A percentile compares a stretch with the other conserved stretches of the same genome.
Evolutionary conservation across 2,797 vertebrate species (phyloP).

Genomic region (Megalops cyprinoides): DNA sequence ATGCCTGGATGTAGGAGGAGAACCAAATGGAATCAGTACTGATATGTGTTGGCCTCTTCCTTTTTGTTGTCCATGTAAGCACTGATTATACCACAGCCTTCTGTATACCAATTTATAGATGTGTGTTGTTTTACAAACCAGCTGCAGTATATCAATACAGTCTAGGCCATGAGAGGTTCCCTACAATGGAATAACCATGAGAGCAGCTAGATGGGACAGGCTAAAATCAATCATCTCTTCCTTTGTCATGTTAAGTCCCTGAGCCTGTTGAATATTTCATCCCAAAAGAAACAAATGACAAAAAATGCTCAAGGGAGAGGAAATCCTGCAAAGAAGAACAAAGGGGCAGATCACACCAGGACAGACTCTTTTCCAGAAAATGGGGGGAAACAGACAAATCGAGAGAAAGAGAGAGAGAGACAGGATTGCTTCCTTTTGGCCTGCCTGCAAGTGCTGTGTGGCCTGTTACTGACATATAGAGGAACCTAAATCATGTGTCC

Average conservation of each 20-base stretch:
- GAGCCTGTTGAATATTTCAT: not conserved
- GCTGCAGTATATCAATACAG: not conserved
- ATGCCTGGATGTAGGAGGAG: constrained; percentile 30
- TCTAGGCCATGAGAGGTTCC: not conserved
- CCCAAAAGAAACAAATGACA: not conserved
- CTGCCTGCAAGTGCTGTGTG: not conserved
- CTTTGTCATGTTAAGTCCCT: not conserved
- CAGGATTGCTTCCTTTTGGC: not conserved
- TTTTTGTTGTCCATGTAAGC: not conserved
- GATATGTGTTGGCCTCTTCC: not conserved
- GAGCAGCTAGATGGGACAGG: not conserved
- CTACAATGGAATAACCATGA: not conserved
- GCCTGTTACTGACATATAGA: not conserved
- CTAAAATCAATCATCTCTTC: not conserved
- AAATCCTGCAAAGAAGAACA: not conserved
- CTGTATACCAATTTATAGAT: not conserved
- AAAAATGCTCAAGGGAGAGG: not conserved
- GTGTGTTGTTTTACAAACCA: not conserved
- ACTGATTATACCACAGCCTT: too few species aligned
- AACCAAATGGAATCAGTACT: not conserved
- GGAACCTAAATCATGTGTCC: not conserved
- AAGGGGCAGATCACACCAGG: not conserved
- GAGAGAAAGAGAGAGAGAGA: not conserved
- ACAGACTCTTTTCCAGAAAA: not conserved
- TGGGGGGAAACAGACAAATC: not conserved